Percentiles rank a stretch among this genome's conserved stretches.
phyloP scores from a whole-genome alignment of 1,140 invertebrate genomes.

The Coboldia fuscipes region DNA sequence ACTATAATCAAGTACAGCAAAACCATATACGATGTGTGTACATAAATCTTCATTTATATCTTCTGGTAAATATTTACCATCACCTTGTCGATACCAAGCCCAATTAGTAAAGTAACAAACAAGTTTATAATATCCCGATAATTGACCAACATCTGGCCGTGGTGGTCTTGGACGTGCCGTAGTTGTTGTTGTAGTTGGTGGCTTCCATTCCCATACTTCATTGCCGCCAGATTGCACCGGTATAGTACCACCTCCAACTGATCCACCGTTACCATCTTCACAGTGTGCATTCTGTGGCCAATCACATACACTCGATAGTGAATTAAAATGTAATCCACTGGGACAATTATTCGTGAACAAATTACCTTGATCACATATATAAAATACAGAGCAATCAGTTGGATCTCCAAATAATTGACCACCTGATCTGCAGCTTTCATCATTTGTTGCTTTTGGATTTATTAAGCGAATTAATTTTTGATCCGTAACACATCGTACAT shows the following conservation, averaged over 20 bases:
- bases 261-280: constrained; percentile 13
- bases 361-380: constrained; percentile 57
- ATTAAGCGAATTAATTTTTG: constrained; percentile 6
- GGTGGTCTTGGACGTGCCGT: constrained; percentile 16
- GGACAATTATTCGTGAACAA: constrained; percentile 47
- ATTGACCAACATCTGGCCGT: constrained; percentile 19
- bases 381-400: constrained; percentile 48
- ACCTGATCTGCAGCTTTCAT: constrained; percentile 31
- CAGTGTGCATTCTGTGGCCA: constrained; percentile 57
- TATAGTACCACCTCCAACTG: too few species aligned
- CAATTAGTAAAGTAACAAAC: constrained; percentile 90
- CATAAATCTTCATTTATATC: constrained; percentile 70
- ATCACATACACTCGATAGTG: constrained; percentile 42
- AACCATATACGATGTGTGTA: constrained; percentile 82
- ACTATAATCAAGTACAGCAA: constrained; percentile 63
- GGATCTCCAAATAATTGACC: constrained; percentile 37
- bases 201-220: constrained; percentile 9
- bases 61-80: constrained; percentile 61
- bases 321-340: constrained; percentile 56
- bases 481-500: constrained; percentile 15
- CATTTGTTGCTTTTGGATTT: constrained; percentile 12
- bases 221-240: constrained; percentile 2
- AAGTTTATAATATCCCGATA: constrained; percentile 39
- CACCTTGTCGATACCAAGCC: constrained; percentile 73
- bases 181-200: constrained; percentile 10